phyloP scores from a whole-genome alignment of 92 coral and sea anemone genomes.

The Palythoa grandiflora region DNA sequence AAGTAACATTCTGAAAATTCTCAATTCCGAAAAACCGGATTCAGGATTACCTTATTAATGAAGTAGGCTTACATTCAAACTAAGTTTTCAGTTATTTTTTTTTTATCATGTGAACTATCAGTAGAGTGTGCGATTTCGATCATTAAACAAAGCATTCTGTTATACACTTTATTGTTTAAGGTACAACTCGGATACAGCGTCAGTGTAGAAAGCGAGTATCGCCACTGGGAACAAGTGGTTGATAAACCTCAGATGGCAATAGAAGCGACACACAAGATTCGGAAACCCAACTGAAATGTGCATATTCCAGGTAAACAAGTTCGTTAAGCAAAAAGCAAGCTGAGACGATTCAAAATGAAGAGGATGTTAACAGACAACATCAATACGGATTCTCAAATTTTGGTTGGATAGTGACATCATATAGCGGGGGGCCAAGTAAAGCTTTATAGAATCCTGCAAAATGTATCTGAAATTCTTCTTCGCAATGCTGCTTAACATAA shows the following conservation, averaged over 20 bases:
- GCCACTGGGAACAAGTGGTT: constrained; percentile 71
- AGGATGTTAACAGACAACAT: neutral
- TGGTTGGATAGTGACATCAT: neutral
- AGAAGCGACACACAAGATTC: constrained; percentile 62
- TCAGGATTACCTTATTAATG: neutral
- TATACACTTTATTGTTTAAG: neutral
- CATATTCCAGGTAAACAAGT: neutral
- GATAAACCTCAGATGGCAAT: constrained; percentile 64
- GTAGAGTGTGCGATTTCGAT: no score
- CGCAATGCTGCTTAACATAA: no score
- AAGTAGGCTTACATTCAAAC: neutral
- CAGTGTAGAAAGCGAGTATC: constrained; percentile 62
- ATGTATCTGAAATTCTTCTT: neutral
- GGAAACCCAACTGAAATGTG: constrained; percentile 20
- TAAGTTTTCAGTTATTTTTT: no score
- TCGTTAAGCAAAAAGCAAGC: neutral
- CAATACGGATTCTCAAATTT: neutral
- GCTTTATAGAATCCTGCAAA: neutral
- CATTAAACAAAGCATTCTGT: neutral
- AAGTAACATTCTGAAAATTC: no score
- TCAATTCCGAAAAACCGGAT: no score
- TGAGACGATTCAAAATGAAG: neutral
- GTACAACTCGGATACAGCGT: constrained; percentile 68
- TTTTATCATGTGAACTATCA: no score
- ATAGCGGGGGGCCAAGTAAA: neutral